phyloP scores from a whole-genome alignment of 1,140 invertebrate species.

The Sitodiplosis mosellana region DNA sequence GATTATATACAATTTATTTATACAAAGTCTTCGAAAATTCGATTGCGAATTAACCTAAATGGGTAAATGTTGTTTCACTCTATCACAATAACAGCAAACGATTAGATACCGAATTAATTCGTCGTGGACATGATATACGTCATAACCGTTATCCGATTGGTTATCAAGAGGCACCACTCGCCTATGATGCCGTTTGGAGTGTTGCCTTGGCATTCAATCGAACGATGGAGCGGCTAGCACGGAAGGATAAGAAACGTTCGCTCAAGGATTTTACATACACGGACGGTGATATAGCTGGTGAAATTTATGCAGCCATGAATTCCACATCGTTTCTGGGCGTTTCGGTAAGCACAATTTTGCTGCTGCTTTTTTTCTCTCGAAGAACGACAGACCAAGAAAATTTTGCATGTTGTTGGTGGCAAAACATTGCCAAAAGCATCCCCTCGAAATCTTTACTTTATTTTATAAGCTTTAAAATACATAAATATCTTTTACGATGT shows the following conservation, averaged over 20 bases:
- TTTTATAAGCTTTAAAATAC: background rate
- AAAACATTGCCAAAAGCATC: background rate
- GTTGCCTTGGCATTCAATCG: constrained; percentile 93
- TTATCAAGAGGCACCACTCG: constrained; percentile 93
- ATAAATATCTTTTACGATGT: no score
- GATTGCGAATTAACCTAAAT: background rate
- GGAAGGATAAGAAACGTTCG: constrained; percentile 44
- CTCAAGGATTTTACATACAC: constrained; percentile 96
- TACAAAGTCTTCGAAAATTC: background rate
- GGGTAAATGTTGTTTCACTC: background rate
- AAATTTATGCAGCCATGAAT: constrained; percentile 94
- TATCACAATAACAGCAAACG: constrained; percentile 42
- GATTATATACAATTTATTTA: no score
- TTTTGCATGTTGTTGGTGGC: no score
- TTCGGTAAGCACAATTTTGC: constrained; percentile 50
- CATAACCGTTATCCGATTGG: constrained; percentile 74
- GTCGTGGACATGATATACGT: constrained; percentile 63
- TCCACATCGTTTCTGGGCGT: constrained; percentile 93
- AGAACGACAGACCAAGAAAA: no score
- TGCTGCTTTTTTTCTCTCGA: no score
- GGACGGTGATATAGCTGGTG: constrained; percentile 82
- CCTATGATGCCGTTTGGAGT: constrained; percentile 98
- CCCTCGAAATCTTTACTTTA: background rate
- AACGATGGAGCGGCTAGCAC: constrained; percentile 70
- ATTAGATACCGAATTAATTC: constrained; percentile 57